Conservation (phyloP, 2,113 vertebrate genomes). For the Phaethornis superciliosus region DNA sequence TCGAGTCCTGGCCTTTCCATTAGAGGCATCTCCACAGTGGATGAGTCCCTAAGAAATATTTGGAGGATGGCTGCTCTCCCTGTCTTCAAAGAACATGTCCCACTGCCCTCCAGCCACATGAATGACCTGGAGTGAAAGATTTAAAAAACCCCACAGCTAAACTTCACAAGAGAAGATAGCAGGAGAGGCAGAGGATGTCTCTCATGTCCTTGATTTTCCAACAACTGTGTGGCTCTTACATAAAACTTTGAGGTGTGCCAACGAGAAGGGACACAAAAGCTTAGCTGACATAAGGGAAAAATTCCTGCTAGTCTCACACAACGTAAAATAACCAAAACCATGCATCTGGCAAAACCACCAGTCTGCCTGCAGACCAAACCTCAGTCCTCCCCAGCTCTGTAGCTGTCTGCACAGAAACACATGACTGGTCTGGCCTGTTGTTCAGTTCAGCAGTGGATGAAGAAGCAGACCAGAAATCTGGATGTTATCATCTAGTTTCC, state of each 20-base stretch:
- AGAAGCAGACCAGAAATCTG: not conserved
- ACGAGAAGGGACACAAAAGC: not conserved
- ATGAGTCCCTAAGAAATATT: not conserved
- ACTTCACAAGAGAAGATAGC: not conserved
- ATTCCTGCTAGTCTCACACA: not conserved
- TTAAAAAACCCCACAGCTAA: not conserved
- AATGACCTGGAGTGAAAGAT: not conserved
- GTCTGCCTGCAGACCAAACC: not conserved
- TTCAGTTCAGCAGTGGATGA: not conserved
- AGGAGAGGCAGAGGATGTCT: not conserved
- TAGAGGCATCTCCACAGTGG: not conserved
- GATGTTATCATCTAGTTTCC: not conserved
- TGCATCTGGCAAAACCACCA: not conserved
- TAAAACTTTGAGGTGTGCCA: not conserved
- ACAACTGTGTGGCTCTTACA: fast-evolving
- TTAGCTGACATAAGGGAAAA: not conserved
- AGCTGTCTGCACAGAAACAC: not conserved
- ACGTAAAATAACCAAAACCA: not conserved
- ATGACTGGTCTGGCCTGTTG: not conserved
- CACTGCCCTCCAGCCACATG: not conserved
- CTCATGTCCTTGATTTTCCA: not conserved
- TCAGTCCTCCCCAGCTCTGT: not conserved
- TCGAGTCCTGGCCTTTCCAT: not conserved
- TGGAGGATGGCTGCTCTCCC: not conserved
- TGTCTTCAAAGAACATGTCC: not conserved